A percentile compares a stretch with the other conserved stretches of the same genome.
phyloP scores from a whole-genome alignment of 1,140 invertebrate species.

The Caenorhabditis briggsae region DNA sequence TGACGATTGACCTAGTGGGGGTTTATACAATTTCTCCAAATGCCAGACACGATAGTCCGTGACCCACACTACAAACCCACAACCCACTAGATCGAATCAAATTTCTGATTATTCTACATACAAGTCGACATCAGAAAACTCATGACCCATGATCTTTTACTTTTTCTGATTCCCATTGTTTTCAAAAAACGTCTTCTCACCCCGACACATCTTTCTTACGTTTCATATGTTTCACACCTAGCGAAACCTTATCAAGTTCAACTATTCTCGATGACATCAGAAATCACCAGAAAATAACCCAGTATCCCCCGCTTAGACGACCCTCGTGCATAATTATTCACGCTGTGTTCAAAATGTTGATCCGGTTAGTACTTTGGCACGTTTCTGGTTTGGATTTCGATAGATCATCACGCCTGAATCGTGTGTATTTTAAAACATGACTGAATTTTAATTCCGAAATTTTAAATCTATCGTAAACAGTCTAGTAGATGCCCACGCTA shows the following conservation, averaged over 20 bases:
- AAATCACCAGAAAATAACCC: slow-evolving; percentile 5
- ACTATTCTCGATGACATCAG: slow-evolving; percentile 6
- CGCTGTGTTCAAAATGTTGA: neutral
- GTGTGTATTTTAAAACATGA: too few relatives aligned
- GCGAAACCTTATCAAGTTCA: neutral
- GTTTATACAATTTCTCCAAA: neutral
- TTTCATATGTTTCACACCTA: neutral
- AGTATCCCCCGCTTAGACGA: neutral
- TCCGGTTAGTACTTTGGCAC: neutral
- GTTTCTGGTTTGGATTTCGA: neutral
- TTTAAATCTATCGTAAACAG: neutral
- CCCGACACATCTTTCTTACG: neutral
- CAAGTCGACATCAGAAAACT: slow-evolving; percentile 7
- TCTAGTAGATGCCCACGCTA: too few relatives aligned
- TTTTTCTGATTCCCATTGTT: neutral
- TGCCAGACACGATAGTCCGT: neutral
- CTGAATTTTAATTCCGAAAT: too few relatives aligned
- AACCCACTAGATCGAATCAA: neutral
- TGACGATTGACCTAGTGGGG: neutral
- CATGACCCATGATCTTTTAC: neutral
- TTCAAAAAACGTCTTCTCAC: neutral
- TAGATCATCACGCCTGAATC: too few relatives aligned
- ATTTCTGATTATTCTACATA: neutral
- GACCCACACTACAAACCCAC: slow-evolving; percentile 25
- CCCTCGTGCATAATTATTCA: neutral